Base-by-base conservation (phyloP, 2,113 vertebrate species). In the Prinia subflava region DNA sequence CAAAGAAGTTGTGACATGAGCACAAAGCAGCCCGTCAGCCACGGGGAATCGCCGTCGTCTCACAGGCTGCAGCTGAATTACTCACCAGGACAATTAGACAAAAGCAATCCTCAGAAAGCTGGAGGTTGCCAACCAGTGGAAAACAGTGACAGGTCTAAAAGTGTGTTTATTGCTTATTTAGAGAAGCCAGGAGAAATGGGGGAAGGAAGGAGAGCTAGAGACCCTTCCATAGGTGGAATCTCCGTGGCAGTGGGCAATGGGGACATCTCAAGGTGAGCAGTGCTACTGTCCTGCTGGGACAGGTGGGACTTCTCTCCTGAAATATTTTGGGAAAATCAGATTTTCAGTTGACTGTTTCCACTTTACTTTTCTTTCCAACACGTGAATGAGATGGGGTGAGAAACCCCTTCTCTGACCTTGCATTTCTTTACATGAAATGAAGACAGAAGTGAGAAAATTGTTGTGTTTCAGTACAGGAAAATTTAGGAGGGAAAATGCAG, bases 21-120 rank as follows among this genome's bases (percentile, higher is more conserved):
- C 76, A 97, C 96, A 98, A 97, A 96, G 95, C 89, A 62, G 68
- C 65, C 77, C 50, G 37, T 78, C 94, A 92, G 87, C 78, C 89
- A 86, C 19, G 10, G 88, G 87, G 81, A 94, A 81, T 10, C 9
- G 5, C 57, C 82, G 85, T n/a, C 15, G 21, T 77, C 84, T 86
- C 28, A 6, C 64, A 42, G 91, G 84, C 89, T 95, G 53, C 92
- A 89, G 89, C 97, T 97, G 83, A 97, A 90, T 95, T 87, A 83
- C 75, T 94, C 15, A 76, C 81, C 91, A 92, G 39, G 90, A 73
- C 55, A 30, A 96, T 90, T 56, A 91, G 88, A 90, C 91, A 93
- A 85, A 71, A 84, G 82, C 82, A 83, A 64, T 65, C 94, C 63
- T 73, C 64, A 35, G 80, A 75, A 93, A 78, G 83, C 63, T 94